These are phyloP conservation scores for Pandemis corylana DNA, from an alignment of 2,888 invertebrate genomes.

Conservation along the genomic window DNA sequence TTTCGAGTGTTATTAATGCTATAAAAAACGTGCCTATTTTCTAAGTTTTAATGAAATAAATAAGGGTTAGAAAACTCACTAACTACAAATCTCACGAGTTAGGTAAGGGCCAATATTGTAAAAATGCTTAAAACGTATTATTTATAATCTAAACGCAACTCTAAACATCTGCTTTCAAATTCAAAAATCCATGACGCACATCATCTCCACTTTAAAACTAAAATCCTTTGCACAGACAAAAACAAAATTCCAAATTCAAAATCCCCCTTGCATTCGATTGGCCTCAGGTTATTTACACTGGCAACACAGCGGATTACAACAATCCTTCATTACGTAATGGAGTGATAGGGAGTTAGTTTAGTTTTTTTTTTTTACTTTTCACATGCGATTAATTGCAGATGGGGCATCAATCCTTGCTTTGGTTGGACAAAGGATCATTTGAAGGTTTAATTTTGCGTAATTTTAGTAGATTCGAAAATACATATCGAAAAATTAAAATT, in stretches of 20 bases:
- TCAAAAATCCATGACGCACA: slow-evolving; percentile 9
- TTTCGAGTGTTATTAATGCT: slow-evolving; percentile 17
- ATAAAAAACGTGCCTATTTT: not conserved
- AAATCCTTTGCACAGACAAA: slow-evolving; percentile 48
- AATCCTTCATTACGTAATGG: slow-evolving; percentile 76
- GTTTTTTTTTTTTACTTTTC: slow-evolving; percentile 43
- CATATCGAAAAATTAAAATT: no score
- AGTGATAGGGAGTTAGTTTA: slow-evolving; percentile 50
- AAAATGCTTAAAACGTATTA: no score
- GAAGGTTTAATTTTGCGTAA: no score
- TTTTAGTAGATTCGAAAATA: no score
- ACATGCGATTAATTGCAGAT: slow-evolving; percentile 24
- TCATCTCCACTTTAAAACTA: slow-evolving; percentile 16
- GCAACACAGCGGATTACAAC: slow-evolving; percentile 65
- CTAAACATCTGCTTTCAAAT: not conserved
- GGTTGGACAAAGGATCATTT: no score
- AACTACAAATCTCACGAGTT: not conserved
- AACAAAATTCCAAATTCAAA: slow-evolving; percentile 64
- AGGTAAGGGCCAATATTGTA: no score
- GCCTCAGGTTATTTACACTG: slow-evolving; percentile 71
- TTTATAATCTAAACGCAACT: no score
- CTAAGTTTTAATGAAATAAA: not conserved
- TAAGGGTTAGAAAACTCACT: not conserved
- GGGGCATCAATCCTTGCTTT: slow-evolving; percentile 12
- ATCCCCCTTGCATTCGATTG: slow-evolving; percentile 59